Evolutionary conservation across 2,888 invertebrate genomes (phyloP).

Genomic region (Watsonalla cultraria): DNA sequence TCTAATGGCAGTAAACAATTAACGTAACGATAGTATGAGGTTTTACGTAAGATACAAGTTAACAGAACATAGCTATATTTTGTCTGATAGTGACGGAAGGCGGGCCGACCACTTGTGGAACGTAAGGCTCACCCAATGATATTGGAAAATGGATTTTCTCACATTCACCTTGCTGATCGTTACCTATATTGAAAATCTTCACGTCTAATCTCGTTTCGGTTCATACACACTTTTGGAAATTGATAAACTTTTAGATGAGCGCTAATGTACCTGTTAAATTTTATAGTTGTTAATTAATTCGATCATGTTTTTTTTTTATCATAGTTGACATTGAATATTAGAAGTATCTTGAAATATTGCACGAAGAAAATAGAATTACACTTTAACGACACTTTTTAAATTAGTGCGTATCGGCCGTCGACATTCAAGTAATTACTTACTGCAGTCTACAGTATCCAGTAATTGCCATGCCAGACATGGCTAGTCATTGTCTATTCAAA

Average conservation of each 20-base stretch:
- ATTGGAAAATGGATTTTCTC: constrained; percentile 48
- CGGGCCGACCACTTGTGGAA: constrained; percentile 75
- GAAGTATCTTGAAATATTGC: too few species aligned
- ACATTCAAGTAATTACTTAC: background rate
- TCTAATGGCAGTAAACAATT: too few species aligned
- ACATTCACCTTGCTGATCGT: constrained; percentile 10
- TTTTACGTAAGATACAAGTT: constrained; percentile 1
- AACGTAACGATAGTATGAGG: background rate
- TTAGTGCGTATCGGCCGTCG: background rate
- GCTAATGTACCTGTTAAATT: too few species aligned
- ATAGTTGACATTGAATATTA: too few species aligned
- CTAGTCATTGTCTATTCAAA: too few species aligned
- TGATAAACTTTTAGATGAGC: too few species aligned
- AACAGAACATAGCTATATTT: constrained; percentile 26
- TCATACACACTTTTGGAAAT: background rate
- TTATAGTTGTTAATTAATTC: too few species aligned
- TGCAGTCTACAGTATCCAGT: background rate
- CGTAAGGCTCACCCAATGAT: constrained; percentile 38
- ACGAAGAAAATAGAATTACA: background rate
- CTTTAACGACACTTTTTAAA: background rate
- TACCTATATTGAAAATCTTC: constrained; percentile 7
- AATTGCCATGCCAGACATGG: too few species aligned
- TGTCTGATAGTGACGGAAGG: constrained; percentile 39
- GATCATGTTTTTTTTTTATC: too few species aligned
- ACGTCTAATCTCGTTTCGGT: background rate